Conservation (phyloP, 2,113 vertebrate genomes). For the Ochotona curzoniae region DNA sequence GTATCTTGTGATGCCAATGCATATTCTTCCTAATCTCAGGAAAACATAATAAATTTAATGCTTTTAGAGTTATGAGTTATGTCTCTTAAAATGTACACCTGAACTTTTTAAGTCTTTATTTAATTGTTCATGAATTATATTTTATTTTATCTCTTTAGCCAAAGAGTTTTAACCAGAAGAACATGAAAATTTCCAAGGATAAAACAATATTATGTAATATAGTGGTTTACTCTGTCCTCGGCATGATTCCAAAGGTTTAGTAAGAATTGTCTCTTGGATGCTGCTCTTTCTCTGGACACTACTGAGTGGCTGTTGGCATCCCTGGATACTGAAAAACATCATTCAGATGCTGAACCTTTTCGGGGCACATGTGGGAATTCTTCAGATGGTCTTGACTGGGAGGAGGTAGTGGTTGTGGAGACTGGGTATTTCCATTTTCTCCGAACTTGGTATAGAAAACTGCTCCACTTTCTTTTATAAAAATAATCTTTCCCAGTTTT, state of each 20-base stretch:
- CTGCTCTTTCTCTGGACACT: not conserved
- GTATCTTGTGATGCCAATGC: not conserved
- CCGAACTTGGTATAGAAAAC: not conserved
- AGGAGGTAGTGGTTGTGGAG: not conserved
- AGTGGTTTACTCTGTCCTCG: not conserved
- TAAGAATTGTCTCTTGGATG: not conserved
- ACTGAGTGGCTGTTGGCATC: not conserved
- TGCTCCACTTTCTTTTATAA: not conserved
- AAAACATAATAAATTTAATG: not conserved
- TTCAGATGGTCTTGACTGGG: not conserved
- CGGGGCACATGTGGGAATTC: not conserved
- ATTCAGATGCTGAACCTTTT: not conserved
- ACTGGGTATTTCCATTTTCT: not conserved
- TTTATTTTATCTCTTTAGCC: not conserved
- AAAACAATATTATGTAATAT: not conserved
- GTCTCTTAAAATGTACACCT: not conserved
- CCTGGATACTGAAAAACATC: not conserved
- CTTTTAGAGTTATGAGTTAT: not conserved
- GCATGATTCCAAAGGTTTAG: not conserved
- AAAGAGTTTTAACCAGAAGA: slow-evolving; percentile 21
- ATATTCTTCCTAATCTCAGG: slow-evolving; percentile 7
- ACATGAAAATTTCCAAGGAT: not conserved
- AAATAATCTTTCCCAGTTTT: not conserved
- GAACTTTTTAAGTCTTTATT: slow-evolving; percentile 8
- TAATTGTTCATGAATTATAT: slow-evolving; percentile 17